phyloP scores from a whole-genome alignment of 2,797 vertebrate genomes.

The Enteromius radiatus region DNA sequence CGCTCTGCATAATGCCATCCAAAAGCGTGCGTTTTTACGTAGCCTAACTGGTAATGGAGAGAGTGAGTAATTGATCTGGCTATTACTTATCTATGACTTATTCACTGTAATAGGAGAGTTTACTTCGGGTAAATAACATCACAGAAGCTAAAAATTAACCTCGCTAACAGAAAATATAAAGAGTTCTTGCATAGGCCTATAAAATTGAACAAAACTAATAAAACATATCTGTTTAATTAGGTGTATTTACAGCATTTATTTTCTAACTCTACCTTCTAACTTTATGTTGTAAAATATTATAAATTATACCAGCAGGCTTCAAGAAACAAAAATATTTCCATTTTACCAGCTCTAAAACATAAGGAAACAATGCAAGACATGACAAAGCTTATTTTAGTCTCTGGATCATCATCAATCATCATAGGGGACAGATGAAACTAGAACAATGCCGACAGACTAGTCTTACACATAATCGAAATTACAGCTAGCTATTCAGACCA shows the following conservation, averaged over 20 bases:
- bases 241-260: not conserved
- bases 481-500: not conserved
- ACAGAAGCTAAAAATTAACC: not conserved
- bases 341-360: not conserved
- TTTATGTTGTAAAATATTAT: not conserved
- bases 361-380: not conserved
- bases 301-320: not conserved
- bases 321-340: not conserved
- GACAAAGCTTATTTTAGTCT: not conserved
- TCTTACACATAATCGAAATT: not conserved
- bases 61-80: slow-evolving; percentile 6
- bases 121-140: slow-evolving; percentile 2
- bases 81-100: slow-evolving; percentile 13
- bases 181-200: not conserved
- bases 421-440: slow-evolving; percentile 2
- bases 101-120: slow-evolving; percentile 29
- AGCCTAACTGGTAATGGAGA: slow-evolving; percentile 2
- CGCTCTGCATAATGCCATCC: not conserved
- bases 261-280: not conserved
- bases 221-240: not conserved
- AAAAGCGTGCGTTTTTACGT: not conserved
- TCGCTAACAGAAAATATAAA: not conserved
- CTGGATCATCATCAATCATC: slow-evolving; percentile 8
- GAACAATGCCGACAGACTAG: not conserved
- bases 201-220: not conserved